Conservation (phyloP, 2,888 invertebrate species). For the Drosophila mettleri region DNA sequence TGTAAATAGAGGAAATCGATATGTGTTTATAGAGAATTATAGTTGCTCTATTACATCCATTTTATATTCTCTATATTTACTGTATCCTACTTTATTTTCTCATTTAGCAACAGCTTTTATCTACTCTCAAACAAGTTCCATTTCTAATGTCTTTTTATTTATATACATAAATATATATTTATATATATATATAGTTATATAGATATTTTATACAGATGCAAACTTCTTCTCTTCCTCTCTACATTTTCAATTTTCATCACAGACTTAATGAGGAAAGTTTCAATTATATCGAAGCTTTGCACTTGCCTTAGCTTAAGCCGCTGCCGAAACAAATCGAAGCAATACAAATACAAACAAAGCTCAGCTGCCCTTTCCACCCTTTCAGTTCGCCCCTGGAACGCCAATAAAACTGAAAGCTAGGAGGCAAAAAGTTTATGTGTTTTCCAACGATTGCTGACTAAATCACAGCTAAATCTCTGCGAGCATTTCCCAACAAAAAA, state of each 20-base stretch:
- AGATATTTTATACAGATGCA: background rate
- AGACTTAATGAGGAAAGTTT: slow-evolving; percentile 75
- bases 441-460: slow-evolving; percentile 73
- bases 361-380: background rate
- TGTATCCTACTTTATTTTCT: no score
- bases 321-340: slow-evolving; percentile 64
- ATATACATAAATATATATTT: background rate
- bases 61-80: background rate
- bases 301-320: slow-evolving; percentile 48
- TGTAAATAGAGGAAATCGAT: slow-evolving; percentile 1
- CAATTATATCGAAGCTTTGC: slow-evolving; percentile 71
- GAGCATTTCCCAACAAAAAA: slow-evolving; percentile 26
- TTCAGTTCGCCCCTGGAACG: slow-evolving; percentile 28
- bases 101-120: no score
- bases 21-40: background rate
- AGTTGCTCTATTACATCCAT: background rate
- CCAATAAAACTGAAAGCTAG: slow-evolving; percentile 64
- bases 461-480: slow-evolving; percentile 79
- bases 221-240: slow-evolving; percentile 1
- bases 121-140: no score
- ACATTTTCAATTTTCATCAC: slow-evolving; percentile 23
- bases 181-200: no score
- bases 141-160: background rate
- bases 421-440: slow-evolving; percentile 75
- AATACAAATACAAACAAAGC: slow-evolving; percentile 58